Conservation (phyloP, 2,888 invertebrate genomes). For the Parascotia fuliginaria region DNA sequence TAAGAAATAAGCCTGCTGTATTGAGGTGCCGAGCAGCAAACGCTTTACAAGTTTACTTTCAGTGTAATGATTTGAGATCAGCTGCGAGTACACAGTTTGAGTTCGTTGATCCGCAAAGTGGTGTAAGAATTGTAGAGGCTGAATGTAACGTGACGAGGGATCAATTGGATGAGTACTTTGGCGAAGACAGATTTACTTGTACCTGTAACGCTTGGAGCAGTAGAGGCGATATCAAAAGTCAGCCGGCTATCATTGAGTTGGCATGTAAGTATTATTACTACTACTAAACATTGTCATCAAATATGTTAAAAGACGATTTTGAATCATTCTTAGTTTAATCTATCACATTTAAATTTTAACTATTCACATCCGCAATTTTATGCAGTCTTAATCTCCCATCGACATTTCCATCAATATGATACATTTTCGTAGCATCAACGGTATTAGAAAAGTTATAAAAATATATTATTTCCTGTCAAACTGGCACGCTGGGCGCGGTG, state of each 20-base stretch:
- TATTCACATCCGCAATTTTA: constrained; percentile 10
- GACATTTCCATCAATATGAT: constrained; percentile 35
- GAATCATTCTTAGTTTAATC: not conserved
- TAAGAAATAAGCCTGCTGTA: constrained; percentile 95
- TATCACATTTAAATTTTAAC: constrained; percentile 3
- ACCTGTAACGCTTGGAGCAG: constrained; percentile 97
- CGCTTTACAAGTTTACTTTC: constrained; percentile 94
- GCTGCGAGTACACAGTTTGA: constrained; percentile 90
- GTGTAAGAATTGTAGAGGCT: constrained; percentile 94
- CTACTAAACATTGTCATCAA: not conserved
- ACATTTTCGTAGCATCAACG: constrained; percentile 37
- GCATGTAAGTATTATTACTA: constrained; percentile 92
- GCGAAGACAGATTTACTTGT: constrained; percentile 95
- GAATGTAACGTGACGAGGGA: constrained; percentile 95
- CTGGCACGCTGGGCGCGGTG: constrained; percentile 57
- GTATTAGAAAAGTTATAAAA: constrained; percentile 50
- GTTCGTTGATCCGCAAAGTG: constrained; percentile 95
- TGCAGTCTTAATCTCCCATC: constrained; percentile 11
- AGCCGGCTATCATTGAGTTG: constrained; percentile 94
- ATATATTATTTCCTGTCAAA: constrained; percentile 70
- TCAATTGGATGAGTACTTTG: constrained; percentile 97
- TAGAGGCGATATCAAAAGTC: constrained; percentile 94
- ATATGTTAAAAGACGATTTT: not conserved
- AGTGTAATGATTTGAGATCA: constrained; percentile 93
- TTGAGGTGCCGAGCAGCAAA: constrained; percentile 96